Evolutionary conservation across 1,140 invertebrate genomes (phyloP).

Genomic region (Dolichoris vasculosae): DNA sequence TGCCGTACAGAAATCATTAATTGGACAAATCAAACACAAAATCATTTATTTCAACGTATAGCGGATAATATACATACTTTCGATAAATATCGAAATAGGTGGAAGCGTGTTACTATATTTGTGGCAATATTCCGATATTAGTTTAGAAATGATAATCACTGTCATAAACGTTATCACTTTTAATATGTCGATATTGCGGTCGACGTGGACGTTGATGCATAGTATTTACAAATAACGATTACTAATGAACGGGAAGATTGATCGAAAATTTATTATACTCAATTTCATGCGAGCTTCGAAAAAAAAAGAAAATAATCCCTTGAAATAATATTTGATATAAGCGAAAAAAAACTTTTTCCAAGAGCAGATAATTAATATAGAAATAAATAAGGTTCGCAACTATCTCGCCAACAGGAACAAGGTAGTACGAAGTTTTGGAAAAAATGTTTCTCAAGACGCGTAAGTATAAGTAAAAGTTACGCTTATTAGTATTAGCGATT

Average conservation of each 20-base stretch:
- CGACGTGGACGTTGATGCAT: background rate
- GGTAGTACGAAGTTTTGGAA: background rate
- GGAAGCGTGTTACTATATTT: background rate
- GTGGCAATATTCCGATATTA: background rate
- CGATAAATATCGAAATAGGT: conserved; percentile 14
- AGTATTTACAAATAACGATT: background rate
- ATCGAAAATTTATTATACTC: background rate
- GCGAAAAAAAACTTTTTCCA: background rate
- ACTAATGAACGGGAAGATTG: background rate
- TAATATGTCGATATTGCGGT: background rate
- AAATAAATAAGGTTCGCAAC: background rate
- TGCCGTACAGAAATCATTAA: background rate
- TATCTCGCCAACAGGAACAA: background rate
- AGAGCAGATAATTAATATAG: too few relatives aligned
- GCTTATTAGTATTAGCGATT: background rate
- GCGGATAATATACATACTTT: background rate
- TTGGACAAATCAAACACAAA: background rate
- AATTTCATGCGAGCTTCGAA: background rate
- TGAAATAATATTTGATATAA: background rate
- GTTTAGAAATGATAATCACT: background rate
- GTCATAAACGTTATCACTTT: conserved; percentile 15
- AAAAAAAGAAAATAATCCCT: background rate
- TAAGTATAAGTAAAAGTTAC: background rate
- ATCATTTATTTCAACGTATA: background rate
- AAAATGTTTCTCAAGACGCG: background rate